A percentile compares a stretch with the other conserved stretches of the same genome.
These are phyloP conservation scores for Alauda arvensis DNA, from an alignment of 2,797 vertebrate species.

Conservation along the genomic window DNA sequence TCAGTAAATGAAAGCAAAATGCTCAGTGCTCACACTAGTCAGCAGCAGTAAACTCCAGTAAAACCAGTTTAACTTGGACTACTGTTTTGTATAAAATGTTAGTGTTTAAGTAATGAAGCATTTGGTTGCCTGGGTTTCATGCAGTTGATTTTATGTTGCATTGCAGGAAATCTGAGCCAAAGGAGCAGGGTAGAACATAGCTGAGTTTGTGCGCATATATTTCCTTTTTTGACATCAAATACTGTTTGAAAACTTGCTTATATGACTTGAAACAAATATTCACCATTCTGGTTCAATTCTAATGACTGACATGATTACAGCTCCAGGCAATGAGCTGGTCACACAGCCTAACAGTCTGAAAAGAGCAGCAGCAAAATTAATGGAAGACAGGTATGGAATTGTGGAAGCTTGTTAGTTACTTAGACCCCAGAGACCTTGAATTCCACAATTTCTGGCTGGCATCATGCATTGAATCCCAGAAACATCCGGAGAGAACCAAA, in stretches of 20 bases:
- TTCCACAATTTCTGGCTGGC: neutral
- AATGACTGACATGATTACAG: neutral
- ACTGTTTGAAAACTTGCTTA: neutral
- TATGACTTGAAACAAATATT: neutral
- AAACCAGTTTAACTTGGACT: neutral
- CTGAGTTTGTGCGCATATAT: neutral
- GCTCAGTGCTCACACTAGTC: neutral
- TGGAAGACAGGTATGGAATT: slow-evolving; percentile 3
- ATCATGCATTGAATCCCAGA: neutral
- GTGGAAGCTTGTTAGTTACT: neutral
- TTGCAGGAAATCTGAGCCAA: neutral
- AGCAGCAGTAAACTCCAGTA: neutral
- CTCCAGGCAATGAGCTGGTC: neutral
- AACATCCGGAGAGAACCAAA: neutral
- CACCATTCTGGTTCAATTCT: neutral
- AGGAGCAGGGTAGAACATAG: neutral
- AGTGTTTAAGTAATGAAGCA: neutral
- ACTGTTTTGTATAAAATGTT: neutral
- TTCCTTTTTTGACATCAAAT: neutral
- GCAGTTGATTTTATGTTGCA: neutral
- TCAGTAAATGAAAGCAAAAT: neutral
- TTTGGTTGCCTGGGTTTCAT: neutral
- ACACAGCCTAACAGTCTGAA: neutral
- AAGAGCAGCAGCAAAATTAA: slow-evolving; percentile 17
- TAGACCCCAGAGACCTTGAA: neutral